Percentiles rank a stretch among this genome's conserved stretches.
Evolutionary conservation across 2,888 invertebrate species (phyloP).

Genomic region (Teleiodes luculella): DNA sequence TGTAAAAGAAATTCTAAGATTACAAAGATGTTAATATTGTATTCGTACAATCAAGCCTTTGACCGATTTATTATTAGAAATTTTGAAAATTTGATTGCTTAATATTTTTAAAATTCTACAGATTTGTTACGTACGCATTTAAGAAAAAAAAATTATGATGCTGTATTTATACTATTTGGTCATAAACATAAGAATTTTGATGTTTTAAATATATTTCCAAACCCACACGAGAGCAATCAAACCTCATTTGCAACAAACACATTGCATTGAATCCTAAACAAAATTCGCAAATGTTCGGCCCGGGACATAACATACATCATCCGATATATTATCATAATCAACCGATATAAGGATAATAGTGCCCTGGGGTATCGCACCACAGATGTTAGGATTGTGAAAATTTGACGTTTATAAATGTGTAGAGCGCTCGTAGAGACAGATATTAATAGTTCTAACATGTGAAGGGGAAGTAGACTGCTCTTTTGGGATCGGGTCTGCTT

Average conservation of each 20-base stretch:
- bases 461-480: not conserved
- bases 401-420: conserved; percentile 15
- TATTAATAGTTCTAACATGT: conserved; percentile 9
- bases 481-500: not conserved
- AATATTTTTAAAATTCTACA: too few species aligned
- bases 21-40: too few species aligned
- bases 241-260: not conserved
- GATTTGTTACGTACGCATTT: too few species aligned
- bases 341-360: not conserved
- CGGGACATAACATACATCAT: not conserved
- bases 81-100: too few species aligned
- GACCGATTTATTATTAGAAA: too few species aligned
- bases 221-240: too few species aligned
- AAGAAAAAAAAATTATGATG: too few species aligned
- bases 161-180: too few species aligned
- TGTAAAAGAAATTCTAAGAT: too few species aligned
- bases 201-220: too few species aligned
- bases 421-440: conserved; percentile 2
- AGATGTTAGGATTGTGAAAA: conserved; percentile 13
- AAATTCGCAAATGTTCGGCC: not conserved
- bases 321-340: conserved; percentile 7
- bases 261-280: not conserved
- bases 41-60: too few species aligned
- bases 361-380: conserved; percentile 4
- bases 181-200: too few species aligned